Conservation (phyloP, 2,113 vertebrate genomes). For the Bujurquina vittata region DNA sequence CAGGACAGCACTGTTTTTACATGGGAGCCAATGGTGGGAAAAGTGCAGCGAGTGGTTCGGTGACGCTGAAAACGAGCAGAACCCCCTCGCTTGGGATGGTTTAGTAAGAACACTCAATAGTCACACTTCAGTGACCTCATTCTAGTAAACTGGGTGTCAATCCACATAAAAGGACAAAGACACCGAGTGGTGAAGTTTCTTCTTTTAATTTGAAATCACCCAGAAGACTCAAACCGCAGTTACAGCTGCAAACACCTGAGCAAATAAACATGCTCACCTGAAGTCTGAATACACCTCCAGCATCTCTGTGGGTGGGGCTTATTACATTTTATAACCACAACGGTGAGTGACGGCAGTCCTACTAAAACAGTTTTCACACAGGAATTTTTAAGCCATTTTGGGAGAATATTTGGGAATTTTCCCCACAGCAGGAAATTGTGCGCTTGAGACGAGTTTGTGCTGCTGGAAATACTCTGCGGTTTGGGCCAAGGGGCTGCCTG, state of each 20-base stretch:
- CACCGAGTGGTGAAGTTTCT: neutral
- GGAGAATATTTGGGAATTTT: accelerated
- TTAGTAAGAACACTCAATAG: conserved; percentile 13
- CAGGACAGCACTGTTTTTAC: conserved; percentile 1
- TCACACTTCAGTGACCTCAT: conserved; percentile 20
- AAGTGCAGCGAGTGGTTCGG: conserved; percentile 22
- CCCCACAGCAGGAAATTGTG: neutral
- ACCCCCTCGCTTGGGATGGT: conserved; percentile 15
- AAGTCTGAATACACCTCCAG: neutral
- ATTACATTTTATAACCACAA: neutral
- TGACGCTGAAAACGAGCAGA: neutral
- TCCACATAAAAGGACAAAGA: neutral
- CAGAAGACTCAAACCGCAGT: neutral
- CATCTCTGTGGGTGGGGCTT: neutral
- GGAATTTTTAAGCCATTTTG: neutral
- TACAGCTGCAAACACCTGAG: neutral
- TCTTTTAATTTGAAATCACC: neutral
- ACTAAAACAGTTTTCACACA: neutral
- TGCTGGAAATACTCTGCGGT: neutral
- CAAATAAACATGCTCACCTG: neutral
- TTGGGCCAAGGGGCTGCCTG: neutral
- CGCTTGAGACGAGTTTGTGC: neutral
- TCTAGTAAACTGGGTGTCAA: conserved; percentile 7
- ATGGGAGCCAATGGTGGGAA: conserved; percentile 47
- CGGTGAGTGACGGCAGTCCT: neutral